Evolutionary conservation across 2,888 invertebrate genomes (phyloP), one percentile per base, ranked within the genome.

Genomic region (Agrochola lota): DNA sequence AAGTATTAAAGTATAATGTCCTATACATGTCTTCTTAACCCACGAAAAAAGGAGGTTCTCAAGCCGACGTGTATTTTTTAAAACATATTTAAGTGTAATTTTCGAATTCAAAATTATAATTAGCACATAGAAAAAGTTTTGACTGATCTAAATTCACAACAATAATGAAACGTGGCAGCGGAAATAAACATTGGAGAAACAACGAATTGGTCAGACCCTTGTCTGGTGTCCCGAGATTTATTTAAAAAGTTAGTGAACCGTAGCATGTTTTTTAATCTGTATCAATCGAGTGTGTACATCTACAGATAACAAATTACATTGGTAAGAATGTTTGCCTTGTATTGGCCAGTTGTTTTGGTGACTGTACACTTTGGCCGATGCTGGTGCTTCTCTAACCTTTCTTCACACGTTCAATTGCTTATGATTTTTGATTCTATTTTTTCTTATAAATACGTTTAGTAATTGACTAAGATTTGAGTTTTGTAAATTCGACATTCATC

Each of bases 191-290:
- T 88, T 89, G 78, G 71, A 86, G 86, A 89, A 91, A 91, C 91
- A 90, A 81, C 89, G 91, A 91, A 94, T 93, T 91, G 93, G 91
- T 90, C 88, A 91, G 91, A 94, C 94, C 94, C 91, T 91, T 91
- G 93, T 93, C 93, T 71, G 91, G 87, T 91, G 91, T 91, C 88
- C 87, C 80, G 90, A 92, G 92, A 94, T 95, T 95, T 94, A 94
- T 95, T 95, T 94, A 91, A 94, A 95, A 95, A 94, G 94, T 95
- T 95, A 87, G 88, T 88, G 77, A 86, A 88, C 83, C 83, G 78
- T 66, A 62, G 77, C 79, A 66, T 80, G 81, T 85, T 88, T 88
- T 85, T 87, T 88, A 88, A 88, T 88, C 82, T 86, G 74, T 67
- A 81, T 72, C 76, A 73, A 83, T 67, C 71, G 60, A 79, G 74